These are phyloP conservation scores for Acanthacorydalis orientalis DNA, from an alignment of 2,888 invertebrate genomes.

Conservation along the genomic window DNA sequence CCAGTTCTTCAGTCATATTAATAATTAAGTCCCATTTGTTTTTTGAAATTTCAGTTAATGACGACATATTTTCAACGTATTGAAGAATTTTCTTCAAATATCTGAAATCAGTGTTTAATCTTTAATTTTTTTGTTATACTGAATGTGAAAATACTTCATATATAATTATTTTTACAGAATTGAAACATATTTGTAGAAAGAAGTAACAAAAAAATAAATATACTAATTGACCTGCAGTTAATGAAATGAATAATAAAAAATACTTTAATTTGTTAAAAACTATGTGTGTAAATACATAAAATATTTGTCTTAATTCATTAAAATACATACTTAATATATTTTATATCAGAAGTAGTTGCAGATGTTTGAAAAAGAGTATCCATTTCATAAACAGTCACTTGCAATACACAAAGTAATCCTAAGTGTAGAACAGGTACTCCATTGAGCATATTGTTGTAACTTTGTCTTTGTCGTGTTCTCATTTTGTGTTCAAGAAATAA, in stretches of 20 bases:
- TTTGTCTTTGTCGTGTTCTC: constrained; percentile 13
- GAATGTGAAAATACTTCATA: too few relatives aligned
- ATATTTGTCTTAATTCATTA: not conserved
- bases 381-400: not conserved
- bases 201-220: too few relatives aligned
- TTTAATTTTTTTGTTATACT: not conserved
- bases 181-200: too few relatives aligned
- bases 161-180: too few relatives aligned
- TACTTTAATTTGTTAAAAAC: too few relatives aligned
- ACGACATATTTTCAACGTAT: constrained; percentile 14
- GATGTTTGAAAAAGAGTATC: not conserved
- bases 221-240: too few relatives aligned
- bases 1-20: not conserved
- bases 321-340: not conserved
- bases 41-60: constrained; percentile 13
- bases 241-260: too few relatives aligned
- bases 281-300: too few relatives aligned
- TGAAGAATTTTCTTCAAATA: constrained; percentile 4
- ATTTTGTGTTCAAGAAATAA: constrained; percentile 13
- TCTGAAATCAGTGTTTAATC: not conserved
- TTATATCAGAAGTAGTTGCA: not conserved
- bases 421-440: not conserved
- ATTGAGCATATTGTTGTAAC: not conserved
- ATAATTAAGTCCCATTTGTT: constrained; percentile 16
- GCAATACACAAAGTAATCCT: not conserved